Conservation (phyloP, 2,888 invertebrate genomes). For the Camponotus fellah region DNA sequence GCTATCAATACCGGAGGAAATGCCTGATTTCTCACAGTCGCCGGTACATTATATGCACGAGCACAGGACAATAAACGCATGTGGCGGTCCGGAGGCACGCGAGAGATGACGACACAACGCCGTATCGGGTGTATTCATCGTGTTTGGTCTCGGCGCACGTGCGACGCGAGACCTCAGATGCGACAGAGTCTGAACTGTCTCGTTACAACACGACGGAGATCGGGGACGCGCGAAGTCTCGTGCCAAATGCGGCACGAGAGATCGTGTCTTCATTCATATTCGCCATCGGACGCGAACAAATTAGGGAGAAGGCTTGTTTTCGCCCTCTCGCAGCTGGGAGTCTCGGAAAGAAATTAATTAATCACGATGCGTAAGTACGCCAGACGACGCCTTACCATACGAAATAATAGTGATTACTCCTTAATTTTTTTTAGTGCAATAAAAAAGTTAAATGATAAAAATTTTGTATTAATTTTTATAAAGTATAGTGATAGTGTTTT, state of each 20-base stretch:
- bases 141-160: constrained; percentile 55
- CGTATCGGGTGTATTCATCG: constrained; percentile 65
- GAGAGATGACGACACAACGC: constrained; percentile 55
- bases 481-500: background rate
- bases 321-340: constrained; percentile 37
- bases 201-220: constrained; percentile 24
- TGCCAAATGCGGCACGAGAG: constrained; percentile 60
- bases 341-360: constrained; percentile 40
- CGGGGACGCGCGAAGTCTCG: constrained; percentile 39
- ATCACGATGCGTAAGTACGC: constrained; percentile 22
- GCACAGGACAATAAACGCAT: constrained; percentile 50
- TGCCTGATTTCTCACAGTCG: constrained; percentile 20
- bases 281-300: constrained; percentile 26
- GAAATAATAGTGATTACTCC: no score
- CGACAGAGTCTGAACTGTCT: constrained; percentile 23
- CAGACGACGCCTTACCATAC: background rate
- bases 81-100: constrained; percentile 50
- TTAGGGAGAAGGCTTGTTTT: constrained; percentile 32
- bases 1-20: constrained; percentile 32
- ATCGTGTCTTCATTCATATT: constrained; percentile 55
- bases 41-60: constrained; percentile 28
- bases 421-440: background rate
- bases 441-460: background rate
- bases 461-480: background rate
- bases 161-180: constrained; percentile 47